Conservation (phyloP, 2,113 vertebrate species). For the Aptenodytes forsteri region DNA sequence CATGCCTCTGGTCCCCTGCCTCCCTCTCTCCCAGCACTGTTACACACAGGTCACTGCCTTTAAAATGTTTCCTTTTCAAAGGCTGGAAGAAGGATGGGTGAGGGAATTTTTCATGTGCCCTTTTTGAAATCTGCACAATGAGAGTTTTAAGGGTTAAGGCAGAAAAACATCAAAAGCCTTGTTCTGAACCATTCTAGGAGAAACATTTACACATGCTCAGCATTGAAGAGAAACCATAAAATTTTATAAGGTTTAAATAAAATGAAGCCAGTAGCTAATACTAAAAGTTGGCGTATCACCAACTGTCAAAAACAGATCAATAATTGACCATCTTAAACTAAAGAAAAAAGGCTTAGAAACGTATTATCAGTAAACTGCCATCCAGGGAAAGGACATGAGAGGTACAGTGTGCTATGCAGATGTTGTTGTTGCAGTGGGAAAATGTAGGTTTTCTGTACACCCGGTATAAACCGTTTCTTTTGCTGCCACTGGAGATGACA, state of each 20-base stretch:
- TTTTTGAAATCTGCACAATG: not conserved
- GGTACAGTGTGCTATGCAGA: not conserved
- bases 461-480: not conserved
- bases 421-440: not conserved
- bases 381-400: not conserved
- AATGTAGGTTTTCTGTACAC: fast-evolving
- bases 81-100: not conserved
- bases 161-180: constrained; percentile 10
- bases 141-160: constrained; percentile 10
- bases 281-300: not conserved
- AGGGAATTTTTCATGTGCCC: not conserved
- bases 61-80: not conserved
- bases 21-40: not conserved
- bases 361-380: not conserved
- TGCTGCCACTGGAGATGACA: not conserved
- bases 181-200: not conserved
- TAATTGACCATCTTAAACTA: not conserved
- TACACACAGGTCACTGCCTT: not conserved
- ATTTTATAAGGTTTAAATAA: constrained; percentile 51
- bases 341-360: not conserved
- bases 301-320: constrained; percentile 39
- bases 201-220: constrained; percentile 35
- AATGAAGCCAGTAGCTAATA: not conserved
- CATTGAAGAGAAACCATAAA: not conserved
- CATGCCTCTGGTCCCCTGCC: not conserved